Percentiles rank a stretch among this genome's conserved stretches.
Evolutionary conservation across 2,797 vertebrate genomes (phyloP).

Genomic region (Pampus argenteus): DNA sequence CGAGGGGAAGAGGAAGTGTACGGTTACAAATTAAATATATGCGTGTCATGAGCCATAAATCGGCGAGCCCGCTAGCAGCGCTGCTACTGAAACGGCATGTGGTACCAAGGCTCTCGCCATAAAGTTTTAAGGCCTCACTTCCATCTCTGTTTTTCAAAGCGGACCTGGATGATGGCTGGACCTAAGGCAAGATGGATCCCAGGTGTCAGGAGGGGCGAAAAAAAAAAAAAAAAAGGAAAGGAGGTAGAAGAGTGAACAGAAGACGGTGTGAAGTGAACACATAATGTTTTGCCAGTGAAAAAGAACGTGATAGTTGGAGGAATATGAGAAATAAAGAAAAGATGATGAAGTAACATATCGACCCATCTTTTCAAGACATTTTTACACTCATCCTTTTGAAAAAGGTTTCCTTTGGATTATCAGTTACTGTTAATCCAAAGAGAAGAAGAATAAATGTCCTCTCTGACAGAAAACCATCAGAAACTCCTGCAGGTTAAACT

Average conservation of each 20-base stretch:
- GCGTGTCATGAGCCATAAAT: conserved; percentile 96
- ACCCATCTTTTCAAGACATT: too few species aligned
- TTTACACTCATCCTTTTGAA: too few species aligned
- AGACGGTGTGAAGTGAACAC: neutral
- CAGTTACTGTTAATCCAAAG: too few species aligned
- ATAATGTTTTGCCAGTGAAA: neutral
- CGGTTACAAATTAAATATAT: conserved; percentile 99
- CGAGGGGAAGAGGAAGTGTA: conserved; percentile 96
- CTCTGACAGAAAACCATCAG: too few species aligned
- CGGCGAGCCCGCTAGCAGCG: conserved; percentile 83
- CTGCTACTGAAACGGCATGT: conserved; percentile 84
- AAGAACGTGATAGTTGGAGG: too few species aligned
- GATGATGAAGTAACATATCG: too few species aligned
- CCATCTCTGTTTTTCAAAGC: conserved; percentile 77
- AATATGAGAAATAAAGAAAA: too few species aligned
- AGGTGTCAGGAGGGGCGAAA: conserved; percentile 49
- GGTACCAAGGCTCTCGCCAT: conserved; percentile 79
- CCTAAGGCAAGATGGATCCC: conserved; percentile 61
- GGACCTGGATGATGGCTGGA: conserved; percentile 59
- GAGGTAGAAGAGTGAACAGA: neutral
- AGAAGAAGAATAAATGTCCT: too few species aligned
- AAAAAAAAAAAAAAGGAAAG: neutral
- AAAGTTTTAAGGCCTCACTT: conserved; percentile 85
- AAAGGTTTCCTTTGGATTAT: too few species aligned
- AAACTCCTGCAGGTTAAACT: too few species aligned